Conservation (phyloP, 2,113 vertebrate genomes). For the Falcunculus frontatus region DNA sequence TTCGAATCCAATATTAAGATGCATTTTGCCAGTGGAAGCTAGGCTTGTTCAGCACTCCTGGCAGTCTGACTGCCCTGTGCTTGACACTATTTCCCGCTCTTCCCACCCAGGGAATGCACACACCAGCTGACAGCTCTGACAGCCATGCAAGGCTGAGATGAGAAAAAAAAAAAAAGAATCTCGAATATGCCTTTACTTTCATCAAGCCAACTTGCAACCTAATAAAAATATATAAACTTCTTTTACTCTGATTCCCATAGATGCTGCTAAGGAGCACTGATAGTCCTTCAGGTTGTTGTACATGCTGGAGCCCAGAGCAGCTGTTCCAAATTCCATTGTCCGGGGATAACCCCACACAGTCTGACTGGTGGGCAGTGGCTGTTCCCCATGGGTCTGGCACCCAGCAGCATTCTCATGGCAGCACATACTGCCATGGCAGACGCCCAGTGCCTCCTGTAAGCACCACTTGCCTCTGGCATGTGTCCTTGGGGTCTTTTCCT, state of each 20-base stretch:
- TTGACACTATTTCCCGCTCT: background rate
- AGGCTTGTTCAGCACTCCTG: background rate
- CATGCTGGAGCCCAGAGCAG: background rate
- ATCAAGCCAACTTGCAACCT: background rate
- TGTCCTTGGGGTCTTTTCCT: fast-evolving
- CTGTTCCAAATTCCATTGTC: background rate
- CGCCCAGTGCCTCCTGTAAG: background rate
- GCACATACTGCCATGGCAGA: fast-evolving
- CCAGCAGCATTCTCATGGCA: fast-evolving
- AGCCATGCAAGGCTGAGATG: background rate
- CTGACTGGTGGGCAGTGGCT: background rate
- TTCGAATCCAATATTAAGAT: too few species aligned
- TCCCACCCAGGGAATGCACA: background rate
- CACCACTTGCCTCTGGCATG: background rate
- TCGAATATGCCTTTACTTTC: background rate
- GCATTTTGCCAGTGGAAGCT: background rate
- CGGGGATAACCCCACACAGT: too few species aligned
- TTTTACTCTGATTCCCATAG: background rate
- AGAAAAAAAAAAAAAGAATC: background rate
- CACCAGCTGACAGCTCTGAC: background rate
- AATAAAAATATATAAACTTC: background rate
- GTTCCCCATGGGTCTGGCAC: background rate
- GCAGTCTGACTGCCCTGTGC: background rate
- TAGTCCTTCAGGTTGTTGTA: background rate
- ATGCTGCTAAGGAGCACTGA: background rate